Conservation (phyloP, 2,888 invertebrate species). For the Heliconius charithonia region DNA sequence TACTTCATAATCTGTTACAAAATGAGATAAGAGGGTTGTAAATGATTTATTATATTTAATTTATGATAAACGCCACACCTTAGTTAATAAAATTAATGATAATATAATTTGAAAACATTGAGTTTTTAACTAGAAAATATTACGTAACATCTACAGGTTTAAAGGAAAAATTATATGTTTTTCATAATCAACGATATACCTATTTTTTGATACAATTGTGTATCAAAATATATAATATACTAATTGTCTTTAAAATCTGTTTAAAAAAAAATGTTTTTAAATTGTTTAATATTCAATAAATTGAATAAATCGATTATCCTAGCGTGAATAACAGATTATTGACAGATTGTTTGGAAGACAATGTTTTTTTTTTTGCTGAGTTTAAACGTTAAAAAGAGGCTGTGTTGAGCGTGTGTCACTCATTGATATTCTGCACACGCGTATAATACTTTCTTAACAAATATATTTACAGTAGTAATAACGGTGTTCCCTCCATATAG, state of each 20-base stretch:
- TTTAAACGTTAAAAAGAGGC: too few species aligned
- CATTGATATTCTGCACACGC: constrained; percentile 41
- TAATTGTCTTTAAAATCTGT: too few species aligned
- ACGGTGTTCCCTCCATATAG: constrained; percentile 34
- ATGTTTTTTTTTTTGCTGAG: too few species aligned
- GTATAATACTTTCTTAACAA: constrained; percentile 42
- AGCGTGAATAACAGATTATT: too few species aligned
- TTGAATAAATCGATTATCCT: too few species aligned
- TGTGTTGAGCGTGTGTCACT: background rate
- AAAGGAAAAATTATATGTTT: background rate
- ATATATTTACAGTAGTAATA: constrained; percentile 38
- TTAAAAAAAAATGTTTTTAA: too few species aligned
- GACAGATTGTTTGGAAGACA: too few species aligned
- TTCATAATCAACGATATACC: too few species aligned
- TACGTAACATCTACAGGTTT: background rate
- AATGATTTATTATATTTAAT: background rate
- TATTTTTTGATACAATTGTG: too few species aligned
- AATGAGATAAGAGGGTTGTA: constrained; percentile 10
- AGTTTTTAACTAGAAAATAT: background rate
- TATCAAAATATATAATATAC: too few species aligned
- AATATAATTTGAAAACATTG: background rate
- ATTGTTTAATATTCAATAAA: too few species aligned
- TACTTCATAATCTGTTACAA: constrained; percentile 6
- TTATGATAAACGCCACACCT: constrained; percentile 3
- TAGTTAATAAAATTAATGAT: constrained; percentile 2